phyloP scores from a whole-genome alignment of 2,888 invertebrate genomes.

The Bellardia pandia region DNA sequence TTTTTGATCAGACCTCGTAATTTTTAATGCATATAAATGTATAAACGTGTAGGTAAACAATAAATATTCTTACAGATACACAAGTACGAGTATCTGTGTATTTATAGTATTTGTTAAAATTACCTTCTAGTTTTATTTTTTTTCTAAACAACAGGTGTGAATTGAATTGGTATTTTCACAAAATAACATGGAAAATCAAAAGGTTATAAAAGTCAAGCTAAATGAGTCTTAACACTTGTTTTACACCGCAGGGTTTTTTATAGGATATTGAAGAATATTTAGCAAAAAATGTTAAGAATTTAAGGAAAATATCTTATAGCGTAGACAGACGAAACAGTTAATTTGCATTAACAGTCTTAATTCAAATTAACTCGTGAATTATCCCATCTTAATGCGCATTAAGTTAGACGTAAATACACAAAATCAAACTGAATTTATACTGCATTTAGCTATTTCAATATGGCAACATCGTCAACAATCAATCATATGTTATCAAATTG shows the following conservation, averaged over 20 bases:
- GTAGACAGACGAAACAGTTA: too few relatives aligned
- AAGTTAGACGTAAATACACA: too few relatives aligned
- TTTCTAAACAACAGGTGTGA: constrained; percentile 56
- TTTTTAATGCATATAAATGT: background rate
- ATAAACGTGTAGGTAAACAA: background rate
- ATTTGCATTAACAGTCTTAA: too few relatives aligned
- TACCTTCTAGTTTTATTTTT: background rate
- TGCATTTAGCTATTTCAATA: too few relatives aligned
- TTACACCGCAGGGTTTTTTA: background rate
- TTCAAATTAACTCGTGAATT: too few relatives aligned
- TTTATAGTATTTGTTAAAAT: constrained; percentile 38
- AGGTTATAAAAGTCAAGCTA: background rate
- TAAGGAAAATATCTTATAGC: too few relatives aligned
- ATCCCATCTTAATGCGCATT: too few relatives aligned
- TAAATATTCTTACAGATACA: background rate
- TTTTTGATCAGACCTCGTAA: too few relatives aligned
- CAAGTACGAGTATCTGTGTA: background rate
- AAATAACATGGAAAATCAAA: constrained; percentile 11
- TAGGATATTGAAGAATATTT: background rate
- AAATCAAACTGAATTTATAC: too few relatives aligned
- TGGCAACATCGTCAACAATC: too few relatives aligned
- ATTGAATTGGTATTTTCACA: constrained; percentile 46
- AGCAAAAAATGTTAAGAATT: background rate
- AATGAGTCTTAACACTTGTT: constrained; percentile 1
- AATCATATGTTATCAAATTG: too few relatives aligned